Evolutionary conservation across 2,888 invertebrate species (phyloP).

Genomic region (Germaria angustata): DNA sequence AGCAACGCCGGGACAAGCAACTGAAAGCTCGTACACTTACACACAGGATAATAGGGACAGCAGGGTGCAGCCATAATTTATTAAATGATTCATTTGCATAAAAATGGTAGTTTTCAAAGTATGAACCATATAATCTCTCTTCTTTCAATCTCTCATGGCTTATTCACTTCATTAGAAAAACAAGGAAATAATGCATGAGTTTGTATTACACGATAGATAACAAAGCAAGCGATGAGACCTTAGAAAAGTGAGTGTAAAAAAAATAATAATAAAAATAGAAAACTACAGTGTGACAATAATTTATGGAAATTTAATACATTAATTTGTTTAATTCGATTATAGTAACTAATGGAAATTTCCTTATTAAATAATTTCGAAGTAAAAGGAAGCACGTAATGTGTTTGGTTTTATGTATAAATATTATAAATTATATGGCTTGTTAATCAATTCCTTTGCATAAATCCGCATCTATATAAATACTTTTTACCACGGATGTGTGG

Average conservation of each 20-base stretch:
- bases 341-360: no score
- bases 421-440: no score
- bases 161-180: slow-evolving; percentile 5
- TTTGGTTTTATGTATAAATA: no score
- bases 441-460: no score
- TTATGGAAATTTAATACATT: slow-evolving; percentile 30
- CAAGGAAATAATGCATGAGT: not conserved
- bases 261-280: not conserved
- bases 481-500: no score
- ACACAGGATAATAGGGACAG: slow-evolving; percentile 40
- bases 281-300: slow-evolving; percentile 11
- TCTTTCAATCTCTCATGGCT: slow-evolving; percentile 10
- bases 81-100: slow-evolving; percentile 65
- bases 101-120: slow-evolving; percentile 46
- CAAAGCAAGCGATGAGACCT: not conserved
- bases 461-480: no score
- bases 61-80: slow-evolving; percentile 66
- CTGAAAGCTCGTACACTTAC: not conserved
- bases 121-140: not conserved
- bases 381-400: no score
- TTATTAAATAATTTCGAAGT: no score
- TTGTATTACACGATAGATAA: not conserved
- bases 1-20: not conserved
- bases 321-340: slow-evolving; percentile 16
- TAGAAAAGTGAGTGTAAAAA: not conserved